phyloP scores from a whole-genome alignment of 53 echinoderm and acorn worm genomes.

The Pentamera pediparva region DNA sequence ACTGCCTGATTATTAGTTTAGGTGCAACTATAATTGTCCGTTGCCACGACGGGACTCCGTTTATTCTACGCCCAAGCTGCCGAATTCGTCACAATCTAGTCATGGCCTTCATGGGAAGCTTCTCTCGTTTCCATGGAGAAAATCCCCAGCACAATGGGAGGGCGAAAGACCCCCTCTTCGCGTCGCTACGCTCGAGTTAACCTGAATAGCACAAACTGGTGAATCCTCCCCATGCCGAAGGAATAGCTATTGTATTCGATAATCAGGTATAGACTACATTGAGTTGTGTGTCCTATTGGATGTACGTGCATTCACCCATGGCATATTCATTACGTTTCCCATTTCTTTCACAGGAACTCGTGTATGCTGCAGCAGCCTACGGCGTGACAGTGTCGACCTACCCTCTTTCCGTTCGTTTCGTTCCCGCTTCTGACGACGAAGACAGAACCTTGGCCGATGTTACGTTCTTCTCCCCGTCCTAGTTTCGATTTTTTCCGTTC shows the following conservation, averaged over 20 bases:
- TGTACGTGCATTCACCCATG: no score
- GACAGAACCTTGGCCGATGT: slow-evolving; percentile 15
- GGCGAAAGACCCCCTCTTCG: neutral
- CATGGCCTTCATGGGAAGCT: neutral
- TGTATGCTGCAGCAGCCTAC: slow-evolving; percentile 23
- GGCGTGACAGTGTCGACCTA: neutral
- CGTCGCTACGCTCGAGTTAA: slow-evolving; percentile 18
- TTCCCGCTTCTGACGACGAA: slow-evolving; percentile 5
- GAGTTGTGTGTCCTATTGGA: neutral
- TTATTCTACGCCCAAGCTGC: slow-evolving; percentile 1
- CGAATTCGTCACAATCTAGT: neutral
- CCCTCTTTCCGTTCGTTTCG: neutral
- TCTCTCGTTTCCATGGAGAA: slow-evolving; percentile 10
- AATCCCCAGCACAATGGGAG: slow-evolving; percentile 9
- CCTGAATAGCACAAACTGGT: neutral
- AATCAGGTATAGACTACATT: slow-evolving; percentile 15
- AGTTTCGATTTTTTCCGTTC: neutral
- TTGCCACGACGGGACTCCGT: no score
- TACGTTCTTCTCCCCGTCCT: slow-evolving; percentile 3
- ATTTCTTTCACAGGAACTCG: slow-evolving; percentile 15
- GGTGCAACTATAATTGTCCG: no score
- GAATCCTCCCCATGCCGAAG: neutral
- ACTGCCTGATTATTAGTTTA: no score
- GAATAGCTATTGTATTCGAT: slow-evolving; percentile 8
- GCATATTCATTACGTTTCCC: no score